Evolutionary conservation across 2,888 invertebrate genomes (phyloP), one percentile per base, ranked within the genome.

Genomic region (Cepaea hortensis): DNA sequence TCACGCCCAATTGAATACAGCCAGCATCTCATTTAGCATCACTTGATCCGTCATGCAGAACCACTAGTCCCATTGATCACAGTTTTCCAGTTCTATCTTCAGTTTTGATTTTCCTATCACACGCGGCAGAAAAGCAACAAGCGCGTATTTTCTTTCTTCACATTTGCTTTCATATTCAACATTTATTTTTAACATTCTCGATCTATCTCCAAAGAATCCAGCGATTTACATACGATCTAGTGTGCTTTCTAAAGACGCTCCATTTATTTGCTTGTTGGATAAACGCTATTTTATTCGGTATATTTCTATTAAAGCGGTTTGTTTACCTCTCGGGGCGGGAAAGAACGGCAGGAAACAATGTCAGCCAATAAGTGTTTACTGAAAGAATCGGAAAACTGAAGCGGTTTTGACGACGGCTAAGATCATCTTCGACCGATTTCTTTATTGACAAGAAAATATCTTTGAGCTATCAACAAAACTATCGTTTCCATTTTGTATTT

Each of bases 391-490:
- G 46, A 35, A 55, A 79, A 62, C 35, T 35, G 18, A 35, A 35
- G 18, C 4, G 61, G 55, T 77, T 77, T 61, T 77, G 7, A 20
- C 50, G 61, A 77, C 48, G 18, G 55, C 3, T 55, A 20, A 11
- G 55, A n/a, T 55, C n/a, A 55, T 55, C 61, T 11, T 55, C 11
- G 61, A 55, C 20, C 50, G 55, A 9, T 20, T 23, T 23, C n/a
- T 18, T 20, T 4, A 15, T 50, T 76, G 50, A 50, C 76, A 55
- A 3, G 6, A 55, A 5, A n/a, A n/a, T 61, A 50, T 55, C 61
- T 77, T 77, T n/a, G 23, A 55, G 13, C 77, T 77, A n/a, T 77
- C 61, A 55, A 77, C n/a, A 77, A 46, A 77, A 11, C n/a, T 75
- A 75, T 46, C 75, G 50, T 50, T n/a, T 55, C n/a, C 55, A n/a